Evolutionary conservation across 2,888 invertebrate genomes (phyloP), one percentile per base, ranked within the genome.

Genomic region (Orthosia cruda): DNA sequence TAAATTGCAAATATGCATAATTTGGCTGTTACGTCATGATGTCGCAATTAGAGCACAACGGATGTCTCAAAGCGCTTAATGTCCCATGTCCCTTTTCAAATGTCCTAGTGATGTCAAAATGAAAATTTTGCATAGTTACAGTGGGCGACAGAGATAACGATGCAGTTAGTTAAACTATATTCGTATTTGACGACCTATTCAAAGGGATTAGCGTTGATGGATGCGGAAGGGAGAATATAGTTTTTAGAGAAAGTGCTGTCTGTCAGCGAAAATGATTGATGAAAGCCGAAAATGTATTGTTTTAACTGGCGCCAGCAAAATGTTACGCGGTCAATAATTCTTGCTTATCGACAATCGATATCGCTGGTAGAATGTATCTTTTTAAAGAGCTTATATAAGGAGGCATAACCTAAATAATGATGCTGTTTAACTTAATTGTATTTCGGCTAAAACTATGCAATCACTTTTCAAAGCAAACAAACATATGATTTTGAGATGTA

Each of bases 1-100:
- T 76, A 82, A 85, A 85, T 82, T 85, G 68, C 62, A 75, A 81
- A 85, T 75, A 81, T 82, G 85, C 77, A 85, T 85, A 85, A 82
- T 82, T 85, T 71, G 65, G 15, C 54, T 62, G 71, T 49, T 82
- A 81, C 50, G 66, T 82, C 85, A 82, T 71, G 81, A 68, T 81
- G 82, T 69, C 81, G 68, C 77, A 82, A 82, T 82, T 82, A 82
- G 68, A 65, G 77, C 68, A 66, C 65, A 81, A 66, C 77, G 62
- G 50, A 65, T 69, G 68, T 76, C 85, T 69, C n/a, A 85, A 81
- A 85, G 65, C 82, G 81, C 49, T 81, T 75, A 69, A 85, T 68
- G 68, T 63, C n/a, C 65, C 68, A 58, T 81, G 67, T 62, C 64
- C 59, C 80, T 72, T 83, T 69, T 50, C 61, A 62, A 58, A 80